These are phyloP conservation scores for Alligator mississippiensis DNA, from an alignment of 2,113 vertebrate species.

Conservation along the genomic window DNA sequence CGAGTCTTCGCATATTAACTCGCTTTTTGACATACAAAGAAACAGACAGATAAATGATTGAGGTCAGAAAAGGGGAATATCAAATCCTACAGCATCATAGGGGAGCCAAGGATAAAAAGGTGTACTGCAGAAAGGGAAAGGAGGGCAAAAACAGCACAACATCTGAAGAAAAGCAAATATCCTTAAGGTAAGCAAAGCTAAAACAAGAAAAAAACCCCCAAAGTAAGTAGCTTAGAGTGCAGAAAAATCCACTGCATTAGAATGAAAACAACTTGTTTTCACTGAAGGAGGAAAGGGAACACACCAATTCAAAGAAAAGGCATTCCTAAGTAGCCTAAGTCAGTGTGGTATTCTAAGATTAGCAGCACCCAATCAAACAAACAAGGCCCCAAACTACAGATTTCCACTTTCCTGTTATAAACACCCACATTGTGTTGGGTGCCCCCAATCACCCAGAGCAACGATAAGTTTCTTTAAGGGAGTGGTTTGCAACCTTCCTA, in stretches of 20 bases:
- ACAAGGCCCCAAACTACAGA: neutral
- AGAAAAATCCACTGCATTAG: neutral
- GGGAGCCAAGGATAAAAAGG: neutral
- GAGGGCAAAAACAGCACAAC: neutral
- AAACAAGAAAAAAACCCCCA: neutral
- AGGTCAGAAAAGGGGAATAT: neutral
- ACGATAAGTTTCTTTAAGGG: neutral
- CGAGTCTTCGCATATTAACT: constrained; percentile 20
- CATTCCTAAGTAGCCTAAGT: neutral
- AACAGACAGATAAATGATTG: neutral
- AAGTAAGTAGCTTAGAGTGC: neutral
- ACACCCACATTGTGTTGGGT: neutral
- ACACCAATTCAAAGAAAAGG: neutral
- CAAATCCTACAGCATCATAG: neutral
- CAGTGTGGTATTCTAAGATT: neutral
- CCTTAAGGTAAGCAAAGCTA: neutral
- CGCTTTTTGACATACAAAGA: constrained; percentile 1
- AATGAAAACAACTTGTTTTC: neutral
- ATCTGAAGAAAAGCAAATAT: neutral
- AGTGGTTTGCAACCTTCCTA: neutral
- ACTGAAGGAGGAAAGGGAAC: neutral
- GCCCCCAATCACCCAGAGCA: neutral
- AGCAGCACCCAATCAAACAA: neutral
- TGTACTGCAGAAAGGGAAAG: neutral
- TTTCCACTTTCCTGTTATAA: neutral